A percentile compares a stretch with the other conserved stretches of the same genome.
These are phyloP conservation scores for Oedothorax gibbosus DNA, from an alignment of 1,140 invertebrate genomes.

Conservation along the genomic window DNA sequence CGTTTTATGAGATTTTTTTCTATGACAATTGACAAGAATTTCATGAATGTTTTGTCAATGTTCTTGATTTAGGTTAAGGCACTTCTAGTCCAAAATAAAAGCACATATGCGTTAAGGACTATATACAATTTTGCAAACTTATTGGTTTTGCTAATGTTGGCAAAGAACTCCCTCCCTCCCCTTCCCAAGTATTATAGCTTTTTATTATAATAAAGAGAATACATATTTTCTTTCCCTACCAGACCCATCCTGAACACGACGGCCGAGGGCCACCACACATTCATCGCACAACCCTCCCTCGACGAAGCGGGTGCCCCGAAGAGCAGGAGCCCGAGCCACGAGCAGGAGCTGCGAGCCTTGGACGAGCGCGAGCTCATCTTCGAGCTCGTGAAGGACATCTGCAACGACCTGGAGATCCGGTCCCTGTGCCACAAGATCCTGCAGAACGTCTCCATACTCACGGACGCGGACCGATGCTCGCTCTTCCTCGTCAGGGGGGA, in stretches of 20 bases:
- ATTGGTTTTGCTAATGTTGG: no score
- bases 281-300: constrained; percentile 72
- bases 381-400: constrained; percentile 96
- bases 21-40: no score
- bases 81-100: no score
- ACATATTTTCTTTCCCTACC: not conserved
- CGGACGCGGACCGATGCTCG: constrained; percentile 92
- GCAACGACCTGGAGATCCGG: constrained; percentile 92
- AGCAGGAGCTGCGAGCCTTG: constrained; percentile 86
- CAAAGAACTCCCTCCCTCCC: no score
- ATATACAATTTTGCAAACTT: no score
- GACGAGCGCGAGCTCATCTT: constrained; percentile 96
- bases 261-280: constrained; percentile 90
- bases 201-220: no score
- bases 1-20: no score
- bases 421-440: constrained; percentile 96
- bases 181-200: no score
- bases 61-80: no score
- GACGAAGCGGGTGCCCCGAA: constrained; percentile 72
- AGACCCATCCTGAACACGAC: constrained; percentile 90
- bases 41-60: no score
- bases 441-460: constrained; percentile 91
- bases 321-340: constrained; percentile 77
- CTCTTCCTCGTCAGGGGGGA: constrained; percentile 89
- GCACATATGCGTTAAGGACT: no score